Percentiles rank a stretch among this genome's conserved stretches.
phyloP scores from a whole-genome alignment of 2,888 invertebrate genomes.

The Pyralis farinalis region DNA sequence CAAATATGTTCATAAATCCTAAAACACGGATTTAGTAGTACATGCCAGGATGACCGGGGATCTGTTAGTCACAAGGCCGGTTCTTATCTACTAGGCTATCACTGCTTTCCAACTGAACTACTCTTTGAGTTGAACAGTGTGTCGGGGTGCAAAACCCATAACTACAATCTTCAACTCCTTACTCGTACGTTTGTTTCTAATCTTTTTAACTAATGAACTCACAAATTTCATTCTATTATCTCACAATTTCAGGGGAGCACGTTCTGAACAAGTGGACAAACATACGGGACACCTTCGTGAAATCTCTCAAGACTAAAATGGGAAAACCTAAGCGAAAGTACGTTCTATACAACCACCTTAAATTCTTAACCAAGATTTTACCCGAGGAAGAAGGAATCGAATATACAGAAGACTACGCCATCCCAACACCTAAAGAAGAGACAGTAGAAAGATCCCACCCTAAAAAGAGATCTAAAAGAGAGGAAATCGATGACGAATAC shows the following conservation, averaged over 20 bases:
- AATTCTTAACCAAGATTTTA: slow-evolving; percentile 46
- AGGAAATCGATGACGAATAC: not conserved
- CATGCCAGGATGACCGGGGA: no score
- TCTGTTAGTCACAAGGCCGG: no score
- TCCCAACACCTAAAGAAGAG: slow-evolving; percentile 27
- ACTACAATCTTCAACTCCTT: no score
- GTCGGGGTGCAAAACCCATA: no score
- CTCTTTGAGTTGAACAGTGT: no score
- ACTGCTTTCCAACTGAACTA: no score
- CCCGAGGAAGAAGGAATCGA: slow-evolving; percentile 31
- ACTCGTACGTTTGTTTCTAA: no score
- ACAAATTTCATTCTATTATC: no score
- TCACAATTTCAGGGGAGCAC: slow-evolving; percentile 57
- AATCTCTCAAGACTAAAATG: slow-evolving; percentile 47
- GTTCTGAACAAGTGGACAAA: slow-evolving; percentile 67
- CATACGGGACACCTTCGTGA: slow-evolving; percentile 63
- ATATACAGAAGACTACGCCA: slow-evolving; percentile 17
- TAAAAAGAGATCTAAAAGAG: slow-evolving; percentile 6
- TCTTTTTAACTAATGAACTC: no score
- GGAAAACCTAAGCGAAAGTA: slow-evolving; percentile 54
- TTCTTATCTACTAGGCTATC: no score
- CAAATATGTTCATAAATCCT: no score
- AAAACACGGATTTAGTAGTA: no score
- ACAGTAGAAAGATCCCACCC: slow-evolving; percentile 10
- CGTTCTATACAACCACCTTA: slow-evolving; percentile 50